These are phyloP conservation scores for Noctua pronuba DNA, from an alignment of 2,888 invertebrate species.

Conservation along the genomic window DNA sequence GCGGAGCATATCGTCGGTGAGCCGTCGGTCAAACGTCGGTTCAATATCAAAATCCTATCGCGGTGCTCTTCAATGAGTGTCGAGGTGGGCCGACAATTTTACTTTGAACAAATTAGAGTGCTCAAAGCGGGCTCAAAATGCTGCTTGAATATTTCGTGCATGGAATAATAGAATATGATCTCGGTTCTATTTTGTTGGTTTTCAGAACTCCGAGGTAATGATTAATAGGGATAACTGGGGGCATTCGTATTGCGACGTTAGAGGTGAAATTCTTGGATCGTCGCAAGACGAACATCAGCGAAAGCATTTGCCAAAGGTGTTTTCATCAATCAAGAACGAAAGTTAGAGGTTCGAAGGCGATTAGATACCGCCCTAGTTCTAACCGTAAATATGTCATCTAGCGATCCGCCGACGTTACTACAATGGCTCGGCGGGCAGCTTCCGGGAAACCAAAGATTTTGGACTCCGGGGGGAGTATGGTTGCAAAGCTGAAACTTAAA, in stretches of 20 bases:
- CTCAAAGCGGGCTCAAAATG: constrained; percentile 90
- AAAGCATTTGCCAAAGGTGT: constrained; percentile 90
- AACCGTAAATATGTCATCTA: constrained; percentile 91
- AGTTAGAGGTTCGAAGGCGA: constrained; percentile 75
- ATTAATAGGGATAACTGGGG: constrained; percentile 91
- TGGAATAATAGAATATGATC: constrained; percentile 91
- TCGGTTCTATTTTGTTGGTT: constrained; percentile 90
- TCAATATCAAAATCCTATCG: constrained; percentile 69
- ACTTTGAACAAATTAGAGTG: constrained; percentile 93
- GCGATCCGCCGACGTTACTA: constrained; percentile 85
- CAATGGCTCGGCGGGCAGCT: constrained; percentile 86
- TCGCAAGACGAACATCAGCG: constrained; percentile 90
- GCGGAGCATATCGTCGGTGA: constrained; percentile 75
- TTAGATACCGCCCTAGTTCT: constrained; percentile 92
- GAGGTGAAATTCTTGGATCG: constrained; percentile 72
- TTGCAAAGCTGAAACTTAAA: constrained; percentile 69
- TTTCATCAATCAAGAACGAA: constrained; percentile 92
- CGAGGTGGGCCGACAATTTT: constrained; percentile 87
- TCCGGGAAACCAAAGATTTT: constrained; percentile 90
- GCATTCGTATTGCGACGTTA: constrained; percentile 85
- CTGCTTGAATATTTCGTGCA: constrained; percentile 87
- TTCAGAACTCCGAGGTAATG: constrained; percentile 89
- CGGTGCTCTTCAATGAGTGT: constrained; percentile 73
- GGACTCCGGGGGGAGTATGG: constrained; percentile 53
- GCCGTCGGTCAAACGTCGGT: constrained; percentile 73